Conservation (phyloP, 2,113 vertebrate species). For the Sylvia atricapilla region DNA sequence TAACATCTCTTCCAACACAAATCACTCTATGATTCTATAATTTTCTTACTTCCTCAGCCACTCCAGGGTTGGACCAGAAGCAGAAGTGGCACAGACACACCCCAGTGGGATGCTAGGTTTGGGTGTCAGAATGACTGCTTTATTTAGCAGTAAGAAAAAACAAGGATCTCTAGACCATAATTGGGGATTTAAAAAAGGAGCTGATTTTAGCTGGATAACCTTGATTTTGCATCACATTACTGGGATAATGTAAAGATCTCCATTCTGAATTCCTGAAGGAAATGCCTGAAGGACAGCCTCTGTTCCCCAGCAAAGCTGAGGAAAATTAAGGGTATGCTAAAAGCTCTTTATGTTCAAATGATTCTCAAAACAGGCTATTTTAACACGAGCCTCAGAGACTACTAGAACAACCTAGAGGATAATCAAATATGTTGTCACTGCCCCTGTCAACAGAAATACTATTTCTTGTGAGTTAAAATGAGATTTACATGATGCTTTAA, state of each 20-base stretch:
- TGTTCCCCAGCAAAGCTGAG: not conserved
- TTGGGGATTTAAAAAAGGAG: not conserved
- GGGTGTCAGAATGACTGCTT: not conserved
- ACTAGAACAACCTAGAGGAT: not conserved
- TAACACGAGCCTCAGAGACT: not conserved
- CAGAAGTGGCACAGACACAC: rapidly evolving
- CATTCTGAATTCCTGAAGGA: not conserved
- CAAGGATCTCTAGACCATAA: not conserved
- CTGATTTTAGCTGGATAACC: not conserved
- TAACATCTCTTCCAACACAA: not conserved
- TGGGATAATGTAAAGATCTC: not conserved
- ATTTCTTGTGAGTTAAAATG: not conserved
- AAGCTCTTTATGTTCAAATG: not conserved
- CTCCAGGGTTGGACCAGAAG: rapidly evolving
- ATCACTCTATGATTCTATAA: not conserved
- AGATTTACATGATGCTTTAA: not conserved
- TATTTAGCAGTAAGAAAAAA: not conserved
- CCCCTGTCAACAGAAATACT: not conserved
- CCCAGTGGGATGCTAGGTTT: rapidly evolving
- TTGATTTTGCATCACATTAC: not conserved
- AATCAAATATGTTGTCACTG: not conserved
- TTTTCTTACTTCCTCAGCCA: not conserved
- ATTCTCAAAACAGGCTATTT: not conserved
- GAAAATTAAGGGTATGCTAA: not conserved
- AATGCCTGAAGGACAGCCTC: not conserved